Conservation (phyloP, 1,140 invertebrate species). For the Penaeus chinensis region DNA sequence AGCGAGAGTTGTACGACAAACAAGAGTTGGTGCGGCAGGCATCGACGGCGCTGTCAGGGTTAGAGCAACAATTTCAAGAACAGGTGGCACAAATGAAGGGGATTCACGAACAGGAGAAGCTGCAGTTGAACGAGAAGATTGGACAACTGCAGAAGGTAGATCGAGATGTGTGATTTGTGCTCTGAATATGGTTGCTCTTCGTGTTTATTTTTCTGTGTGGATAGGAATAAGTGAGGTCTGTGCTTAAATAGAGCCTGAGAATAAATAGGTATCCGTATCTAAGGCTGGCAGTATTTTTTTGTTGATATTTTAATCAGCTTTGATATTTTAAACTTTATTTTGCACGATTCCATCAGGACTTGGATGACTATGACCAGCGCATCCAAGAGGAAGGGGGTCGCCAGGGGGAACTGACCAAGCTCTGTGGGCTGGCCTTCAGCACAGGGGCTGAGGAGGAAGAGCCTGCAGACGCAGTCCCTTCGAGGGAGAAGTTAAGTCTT, state of each 20-base stretch:
- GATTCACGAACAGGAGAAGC: constrained; percentile 66
- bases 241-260: too few relatives aligned
- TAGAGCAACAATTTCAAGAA: constrained; percentile 74
- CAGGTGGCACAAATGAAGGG: constrained; percentile 66
- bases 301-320: too few relatives aligned
- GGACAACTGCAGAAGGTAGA: constrained; percentile 65
- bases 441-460: constrained; percentile 34
- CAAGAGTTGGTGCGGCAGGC: constrained; percentile 85
- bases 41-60: constrained; percentile 80
- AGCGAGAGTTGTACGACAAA: constrained; percentile 83
- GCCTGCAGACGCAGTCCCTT: neutral
- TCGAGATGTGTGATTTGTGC: too few relatives aligned
- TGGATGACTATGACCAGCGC: constrained; percentile 46
- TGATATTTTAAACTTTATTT: neutral
- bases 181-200: neutral
- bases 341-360: constrained; percentile 31
- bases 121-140: constrained; percentile 59
- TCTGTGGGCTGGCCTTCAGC: constrained; percentile 61
- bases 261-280: too few relatives aligned
- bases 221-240: neutral
- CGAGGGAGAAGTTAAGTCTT: constrained; percentile 25
- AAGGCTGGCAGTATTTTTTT: too few relatives aligned
- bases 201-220: neutral
- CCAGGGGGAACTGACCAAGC: constrained; percentile 58
- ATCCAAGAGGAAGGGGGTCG: constrained; percentile 42